These are phyloP conservation scores for Dasypus novemcinctus DNA, from an alignment of 2,113 vertebrate genomes.

Conservation along the genomic window DNA sequence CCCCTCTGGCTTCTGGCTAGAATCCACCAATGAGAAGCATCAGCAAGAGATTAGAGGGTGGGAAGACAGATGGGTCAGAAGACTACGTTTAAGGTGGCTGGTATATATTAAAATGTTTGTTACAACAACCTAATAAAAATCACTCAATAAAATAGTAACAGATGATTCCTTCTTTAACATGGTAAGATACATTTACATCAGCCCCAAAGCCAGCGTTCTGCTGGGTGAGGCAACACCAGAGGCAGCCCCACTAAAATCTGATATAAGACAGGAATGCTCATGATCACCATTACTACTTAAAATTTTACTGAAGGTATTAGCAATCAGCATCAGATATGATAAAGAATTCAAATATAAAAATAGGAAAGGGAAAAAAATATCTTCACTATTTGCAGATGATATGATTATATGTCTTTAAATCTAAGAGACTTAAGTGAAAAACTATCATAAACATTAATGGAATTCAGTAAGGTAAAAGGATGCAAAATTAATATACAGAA, in stretches of 20 bases:
- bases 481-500: constrained; percentile 1
- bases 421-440: not conserved
- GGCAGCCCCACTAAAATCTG: not conserved
- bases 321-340: not conserved
- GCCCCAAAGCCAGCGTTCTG: not conserved
- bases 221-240: not conserved
- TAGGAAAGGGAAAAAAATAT: not conserved
- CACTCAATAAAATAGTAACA: not conserved
- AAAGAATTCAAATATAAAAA: not conserved
- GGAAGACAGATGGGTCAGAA: not conserved
- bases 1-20: not conserved
- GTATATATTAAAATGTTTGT: not conserved
- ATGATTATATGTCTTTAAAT: not conserved
- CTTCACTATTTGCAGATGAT: not conserved
- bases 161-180: constrained; percentile 12
- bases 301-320: not conserved
- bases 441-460: not conserved
- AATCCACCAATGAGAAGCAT: not conserved
- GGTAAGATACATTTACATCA: not conserved
- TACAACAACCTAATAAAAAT: constrained; percentile 3
- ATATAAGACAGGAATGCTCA: not conserved
- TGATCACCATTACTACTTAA: not conserved
- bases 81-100: not conserved
- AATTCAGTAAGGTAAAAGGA: not conserved
- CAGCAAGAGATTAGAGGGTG: not conserved